Evolutionary conservation across 1,140 invertebrate genomes (phyloP).

Genomic region (Drosophila triauraria): DNA sequence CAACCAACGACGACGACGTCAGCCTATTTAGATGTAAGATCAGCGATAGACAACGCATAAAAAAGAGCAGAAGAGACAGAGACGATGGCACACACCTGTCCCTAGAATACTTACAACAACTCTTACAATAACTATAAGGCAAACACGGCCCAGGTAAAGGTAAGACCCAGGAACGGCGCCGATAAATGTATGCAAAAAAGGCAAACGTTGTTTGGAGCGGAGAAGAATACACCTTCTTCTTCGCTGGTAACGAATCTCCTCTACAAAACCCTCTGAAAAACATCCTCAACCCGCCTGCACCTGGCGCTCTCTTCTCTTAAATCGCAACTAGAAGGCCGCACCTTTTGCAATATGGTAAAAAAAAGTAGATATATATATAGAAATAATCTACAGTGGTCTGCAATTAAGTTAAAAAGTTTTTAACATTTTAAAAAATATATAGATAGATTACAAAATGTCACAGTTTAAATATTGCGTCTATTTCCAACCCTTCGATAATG

Average conservation of each 20-base stretch:
- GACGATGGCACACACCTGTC: conserved; percentile 64
- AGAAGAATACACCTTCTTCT: conserved; percentile 18
- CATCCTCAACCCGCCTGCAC: conserved; percentile 8
- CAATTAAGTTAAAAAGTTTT: neutral
- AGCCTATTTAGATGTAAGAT: conserved; percentile 78
- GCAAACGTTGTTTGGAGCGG: conserved; percentile 22
- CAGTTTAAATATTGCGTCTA: neutral
- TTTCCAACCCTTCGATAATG: neutral
- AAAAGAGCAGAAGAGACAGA: conserved; percentile 23
- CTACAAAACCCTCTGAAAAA: conserved; percentile 4
- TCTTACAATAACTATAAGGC: conserved; percentile 16
- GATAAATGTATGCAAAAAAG: conserved; percentile 62
- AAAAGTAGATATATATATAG: neutral
- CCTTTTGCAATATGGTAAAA: conserved; percentile 31
- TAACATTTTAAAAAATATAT: neutral
- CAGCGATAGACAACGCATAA: conserved; percentile 70
- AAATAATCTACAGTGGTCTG: conserved; percentile 20
- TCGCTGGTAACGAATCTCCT: conserved; percentile 15
- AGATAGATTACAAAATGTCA: neutral
- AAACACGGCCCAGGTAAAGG: conserved; percentile 11
- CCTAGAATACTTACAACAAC: conserved; percentile 19
- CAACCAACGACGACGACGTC: conserved; percentile 26
- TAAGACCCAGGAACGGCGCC: conserved; percentile 31
- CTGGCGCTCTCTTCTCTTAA: conserved; percentile 2
- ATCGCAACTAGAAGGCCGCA: conserved; percentile 45